Evolutionary conservation across 2,797 vertebrate species (phyloP), one percentile per base, ranked within the genome.

Genomic region (Nyctalus aviator): DNA sequence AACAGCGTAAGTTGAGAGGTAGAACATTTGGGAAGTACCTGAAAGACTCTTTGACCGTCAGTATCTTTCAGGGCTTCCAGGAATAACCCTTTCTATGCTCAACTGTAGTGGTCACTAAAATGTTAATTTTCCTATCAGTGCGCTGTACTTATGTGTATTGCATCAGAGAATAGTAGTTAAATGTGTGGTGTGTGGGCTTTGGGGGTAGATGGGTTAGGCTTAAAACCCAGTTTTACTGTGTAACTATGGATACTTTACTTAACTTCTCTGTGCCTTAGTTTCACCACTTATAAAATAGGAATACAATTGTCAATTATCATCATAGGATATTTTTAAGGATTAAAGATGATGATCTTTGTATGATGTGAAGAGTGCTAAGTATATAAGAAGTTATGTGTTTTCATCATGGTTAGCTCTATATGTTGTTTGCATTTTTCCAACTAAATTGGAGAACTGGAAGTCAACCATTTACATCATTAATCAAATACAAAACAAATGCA

Each of bases 401-500:
- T 32, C 59, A 66, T 77, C 64, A 78, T 35, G n/a, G 21, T 66
- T 71, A 86, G 15, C 17, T 85, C 4, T 53, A 20, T 37, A 62
- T 17, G 0, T 32, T 82, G 7, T 84, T 87, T 37, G 18, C 41
- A 59, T 68, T 95, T 68, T 95, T 72, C 37, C 41, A 77, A 84
- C 11, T 84, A 69, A 48, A 88, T 55, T 14, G 27, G 37, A 72
- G 48, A 90, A 35, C 30, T 79, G 5, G 6, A 82, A 59, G 23
- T 73, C 37, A 64, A 32, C 37, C 2, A 35, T 32, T 85, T 55
- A 37, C 5, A 46, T 64, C 18, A 23, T 59, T 91, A 76, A 62
- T 83, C 15, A 93, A 88, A 76, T 41, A 75, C 48, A 89, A 68
- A n/a, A 30, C n/a, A 77, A 84, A 88, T 83, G n/a, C 81, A 84